Base-by-base conservation (phyloP, 30 jellyfish, hydroid and myxozoan genomes). In the Clytia hemisphaerica region DNA sequence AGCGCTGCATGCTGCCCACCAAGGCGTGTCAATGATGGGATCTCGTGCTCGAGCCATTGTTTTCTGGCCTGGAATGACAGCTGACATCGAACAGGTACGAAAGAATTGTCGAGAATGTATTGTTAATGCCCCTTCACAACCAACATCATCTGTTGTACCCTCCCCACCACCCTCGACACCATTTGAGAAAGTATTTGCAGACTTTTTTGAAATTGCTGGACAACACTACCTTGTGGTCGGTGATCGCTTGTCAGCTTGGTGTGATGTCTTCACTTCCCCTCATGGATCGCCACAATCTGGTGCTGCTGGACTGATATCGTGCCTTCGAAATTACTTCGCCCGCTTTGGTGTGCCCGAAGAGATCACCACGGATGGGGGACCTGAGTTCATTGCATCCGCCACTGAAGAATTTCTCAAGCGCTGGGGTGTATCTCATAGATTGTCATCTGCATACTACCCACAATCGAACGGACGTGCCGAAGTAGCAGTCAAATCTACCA, bases 291-390 rank as follows among this genome's bases (percentile, higher is more conserved):
- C n/a, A n/a, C n/a, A n/a, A n/a, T n/a, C n/a, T n/a, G n/a, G n/a
- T n/a, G n/a, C 27, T 21, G 65, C 65, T 21, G 65, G 65, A 21
- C 27, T 50, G 65, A 50, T 50, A 7, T 50, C 65, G 27, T 50
- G 65, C 65, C 65, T 50, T 50, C n/a, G n/a, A n/a, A n/a, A n/a
- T n/a, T 50, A 9, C 65, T 50, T 50, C 27, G 27, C 65, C 65
- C 65, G 65, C 27, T 50, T 50, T 50, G 65, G 65, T 7, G 65
- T 7, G 14, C 65, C 65, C 22, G 65, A 50, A 21, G 65, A 50
- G 27, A 50, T 50, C 14, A 6, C 65, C 65, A n/a, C n/a, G n/a
- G n/a, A n/a, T n/a, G n/a, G n/a, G n/a, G n/a, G n/a, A n/a, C n/a
- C n/a, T n/a, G n/a, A n/a, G n/a, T n/a, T n/a, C n/a, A n/a, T n/a